Conservation (phyloP, 2,113 vertebrate species). For the Jacana jacana region DNA sequence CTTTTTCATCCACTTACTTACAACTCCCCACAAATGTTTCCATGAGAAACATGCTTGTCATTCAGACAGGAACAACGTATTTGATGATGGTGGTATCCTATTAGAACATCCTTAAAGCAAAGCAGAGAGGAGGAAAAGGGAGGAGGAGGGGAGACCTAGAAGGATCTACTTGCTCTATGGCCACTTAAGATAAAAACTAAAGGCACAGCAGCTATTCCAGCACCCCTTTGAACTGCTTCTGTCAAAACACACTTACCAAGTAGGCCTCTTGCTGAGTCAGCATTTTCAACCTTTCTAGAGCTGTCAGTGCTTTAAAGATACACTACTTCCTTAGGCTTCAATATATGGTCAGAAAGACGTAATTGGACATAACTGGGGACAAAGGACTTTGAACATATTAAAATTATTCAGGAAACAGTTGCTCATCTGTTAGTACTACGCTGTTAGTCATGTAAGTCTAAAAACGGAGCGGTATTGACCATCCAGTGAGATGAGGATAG, state of each 20-base stretch:
- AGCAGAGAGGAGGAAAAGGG: not conserved
- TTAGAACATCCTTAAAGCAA: not conserved
- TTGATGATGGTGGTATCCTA: not conserved
- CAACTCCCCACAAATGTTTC: not conserved
- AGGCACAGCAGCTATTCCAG: not conserved
- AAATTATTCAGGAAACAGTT: not conserved
- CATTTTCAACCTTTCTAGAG: not conserved
- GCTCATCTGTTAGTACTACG: not conserved
- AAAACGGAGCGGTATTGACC: not conserved
- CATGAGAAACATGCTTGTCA: not conserved
- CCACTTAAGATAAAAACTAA: not conserved
- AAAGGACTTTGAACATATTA: not conserved
- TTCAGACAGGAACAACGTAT: not conserved
- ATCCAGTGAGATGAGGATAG: not conserved
- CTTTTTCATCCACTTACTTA: not conserved
- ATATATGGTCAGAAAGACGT: not conserved
- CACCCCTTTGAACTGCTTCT: not conserved
- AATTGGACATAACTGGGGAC: not conserved
- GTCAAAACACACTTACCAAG: not conserved
- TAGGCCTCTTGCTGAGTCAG: not conserved
- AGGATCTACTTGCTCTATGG: not conserved
- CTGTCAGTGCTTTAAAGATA: not conserved
- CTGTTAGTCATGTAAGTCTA: rapidly evolving
- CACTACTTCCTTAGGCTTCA: not conserved
- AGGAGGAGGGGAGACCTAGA: not conserved